Conservation (phyloP, 1,140 invertebrate species). For the Epicauta chinensis region DNA sequence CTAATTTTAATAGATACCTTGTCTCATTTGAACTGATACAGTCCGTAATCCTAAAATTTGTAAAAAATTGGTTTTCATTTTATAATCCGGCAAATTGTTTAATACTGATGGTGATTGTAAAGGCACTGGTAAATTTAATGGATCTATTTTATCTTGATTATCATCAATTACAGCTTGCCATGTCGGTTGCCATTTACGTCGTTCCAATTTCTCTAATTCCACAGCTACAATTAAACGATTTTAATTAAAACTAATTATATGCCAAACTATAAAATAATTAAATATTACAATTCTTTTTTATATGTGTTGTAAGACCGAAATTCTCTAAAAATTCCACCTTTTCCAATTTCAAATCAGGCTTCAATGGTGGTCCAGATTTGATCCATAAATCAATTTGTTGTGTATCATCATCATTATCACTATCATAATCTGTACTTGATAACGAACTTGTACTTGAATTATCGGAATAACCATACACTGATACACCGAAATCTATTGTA, state of each 20-base stretch:
- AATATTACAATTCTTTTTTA: constrained; percentile 35
- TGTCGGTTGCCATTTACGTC: constrained; percentile 32
- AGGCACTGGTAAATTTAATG: constrained; percentile 37
- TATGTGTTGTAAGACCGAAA: constrained; percentile 35
- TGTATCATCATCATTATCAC: constrained; percentile 18
- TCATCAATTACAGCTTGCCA: constrained; percentile 17
- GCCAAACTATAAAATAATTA: neutral
- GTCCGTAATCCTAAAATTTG: constrained; percentile 27
- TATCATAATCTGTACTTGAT: constrained; percentile 31
- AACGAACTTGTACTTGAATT: constrained; percentile 23
- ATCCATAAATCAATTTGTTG: constrained; percentile 30
- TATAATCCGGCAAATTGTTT: constrained; percentile 30
- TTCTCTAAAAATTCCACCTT: constrained; percentile 34
- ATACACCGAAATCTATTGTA: constrained; percentile 24
- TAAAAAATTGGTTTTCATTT: constrained; percentile 33
- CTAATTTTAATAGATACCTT: constrained; percentile 26
- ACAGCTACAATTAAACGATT: constrained; percentile 19
- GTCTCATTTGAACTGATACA: constrained; percentile 20
- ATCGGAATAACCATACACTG: constrained; percentile 27
- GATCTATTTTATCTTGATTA: constrained; percentile 18
- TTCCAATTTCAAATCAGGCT: constrained; percentile 21
- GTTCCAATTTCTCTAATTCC: constrained; percentile 35
- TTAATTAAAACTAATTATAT: neutral
- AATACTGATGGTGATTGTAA: constrained; percentile 29
- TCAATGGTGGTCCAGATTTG: constrained; percentile 30